Percentiles rank a stretch among this genome's conserved stretches.
Conservation (phyloP, 30 jellyfish, hydroid and myxozoan genomes). For the Aurelia coerulea region DNA sequence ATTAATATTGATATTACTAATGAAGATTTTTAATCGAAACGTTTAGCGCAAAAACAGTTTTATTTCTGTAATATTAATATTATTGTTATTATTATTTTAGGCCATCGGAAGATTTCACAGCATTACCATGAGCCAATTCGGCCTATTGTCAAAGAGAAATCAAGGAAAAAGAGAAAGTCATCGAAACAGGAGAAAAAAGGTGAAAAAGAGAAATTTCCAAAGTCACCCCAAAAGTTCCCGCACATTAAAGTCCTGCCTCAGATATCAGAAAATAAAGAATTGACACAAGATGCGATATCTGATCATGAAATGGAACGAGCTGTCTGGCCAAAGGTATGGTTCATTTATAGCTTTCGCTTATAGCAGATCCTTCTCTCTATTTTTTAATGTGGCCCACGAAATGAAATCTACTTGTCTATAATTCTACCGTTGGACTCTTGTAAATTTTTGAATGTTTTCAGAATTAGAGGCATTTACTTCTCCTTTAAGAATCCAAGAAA, state of each 20-base stretch:
- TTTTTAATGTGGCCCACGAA: no score
- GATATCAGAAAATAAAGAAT: conserved; percentile 66
- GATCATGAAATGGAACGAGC: conserved; percentile 59
- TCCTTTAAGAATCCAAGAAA: no score
- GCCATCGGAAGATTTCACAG: conserved; percentile 81
- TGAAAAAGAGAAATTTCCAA: conserved; percentile 62
- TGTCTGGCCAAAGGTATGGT: conserved; percentile 74
- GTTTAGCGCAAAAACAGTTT: no score
- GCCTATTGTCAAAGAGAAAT: conserved; percentile 66
- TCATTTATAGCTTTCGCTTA: not conserved
- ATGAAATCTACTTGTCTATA: no score
- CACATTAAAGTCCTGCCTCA: conserved; percentile 76
- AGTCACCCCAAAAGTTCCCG: conserved; percentile 85
- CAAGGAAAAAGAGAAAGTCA: conserved; percentile 35
- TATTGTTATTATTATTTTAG: conserved; percentile 8
- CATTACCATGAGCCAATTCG: conserved; percentile 88
- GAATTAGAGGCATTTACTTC: no score
- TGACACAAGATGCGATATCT: conserved; percentile 57
- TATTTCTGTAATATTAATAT: no score
- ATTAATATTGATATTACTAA: no score
- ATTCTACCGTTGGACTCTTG: no score
- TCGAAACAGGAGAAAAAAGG: conserved; percentile 53
- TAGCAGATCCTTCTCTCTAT: no score
- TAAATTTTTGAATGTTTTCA: no score
- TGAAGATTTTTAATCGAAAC: no score